Conservation (phyloP, 2,888 invertebrate species). For the Mechanitis messenoides region DNA sequence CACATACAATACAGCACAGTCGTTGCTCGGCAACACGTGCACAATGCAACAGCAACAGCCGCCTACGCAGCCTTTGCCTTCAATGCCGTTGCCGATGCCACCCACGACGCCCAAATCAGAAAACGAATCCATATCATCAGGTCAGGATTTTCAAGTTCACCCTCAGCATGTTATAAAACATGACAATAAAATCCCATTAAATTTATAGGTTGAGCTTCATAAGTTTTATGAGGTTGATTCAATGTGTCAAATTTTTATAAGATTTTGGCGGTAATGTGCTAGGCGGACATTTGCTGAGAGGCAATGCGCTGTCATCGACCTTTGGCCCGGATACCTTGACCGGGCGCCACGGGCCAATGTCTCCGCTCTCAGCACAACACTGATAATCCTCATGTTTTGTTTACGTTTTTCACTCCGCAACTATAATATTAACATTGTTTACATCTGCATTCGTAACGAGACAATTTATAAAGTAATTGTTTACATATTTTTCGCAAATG, state of each 20-base stretch:
- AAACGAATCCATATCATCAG: slow-evolving; percentile 75
- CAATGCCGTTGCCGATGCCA: slow-evolving; percentile 70
- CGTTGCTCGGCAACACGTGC: slow-evolving; percentile 67
- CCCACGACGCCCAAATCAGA: slow-evolving; percentile 73
- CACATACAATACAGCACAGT: slow-evolving; percentile 63
- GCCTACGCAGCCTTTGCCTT: slow-evolving; percentile 73
- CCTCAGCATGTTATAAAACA: slow-evolving; percentile 1
- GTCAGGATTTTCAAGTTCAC: slow-evolving; percentile 44
- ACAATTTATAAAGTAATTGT: background rate
- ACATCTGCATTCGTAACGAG: background rate
- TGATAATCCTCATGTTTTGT: slow-evolving; percentile 57
- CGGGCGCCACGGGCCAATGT: slow-evolving; percentile 60
- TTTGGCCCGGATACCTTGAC: slow-evolving; percentile 76
- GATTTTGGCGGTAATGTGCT: slow-evolving; percentile 58
- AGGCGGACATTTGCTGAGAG: slow-evolving; percentile 17
- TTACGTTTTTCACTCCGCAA: slow-evolving; percentile 38
- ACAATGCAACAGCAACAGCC: slow-evolving; percentile 68
- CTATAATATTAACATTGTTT: slow-evolving; percentile 14
- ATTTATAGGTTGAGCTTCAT: background rate
- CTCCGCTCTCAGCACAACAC: slow-evolving; percentile 58
- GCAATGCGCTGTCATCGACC: slow-evolving; percentile 67
- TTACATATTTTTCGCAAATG: slow-evolving; percentile 4
- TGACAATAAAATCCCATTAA: background rate
- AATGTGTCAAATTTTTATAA: slow-evolving; percentile 22
- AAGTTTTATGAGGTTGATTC: slow-evolving; percentile 9